Conservation (phyloP, 2,113 vertebrate genomes). For the Condylura cristata region DNA sequence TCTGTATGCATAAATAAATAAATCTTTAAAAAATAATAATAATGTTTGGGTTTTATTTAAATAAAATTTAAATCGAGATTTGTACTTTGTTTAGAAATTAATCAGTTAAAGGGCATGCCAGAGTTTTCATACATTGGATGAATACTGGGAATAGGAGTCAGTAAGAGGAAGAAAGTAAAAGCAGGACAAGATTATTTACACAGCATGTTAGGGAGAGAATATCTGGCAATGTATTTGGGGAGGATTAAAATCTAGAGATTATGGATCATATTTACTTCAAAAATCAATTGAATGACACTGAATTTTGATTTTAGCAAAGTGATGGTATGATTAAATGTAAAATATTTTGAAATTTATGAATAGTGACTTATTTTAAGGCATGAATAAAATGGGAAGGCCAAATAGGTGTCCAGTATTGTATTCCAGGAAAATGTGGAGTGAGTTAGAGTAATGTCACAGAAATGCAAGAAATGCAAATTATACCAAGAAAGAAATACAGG, state of each 20-base stretch:
- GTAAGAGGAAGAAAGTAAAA: not conserved
- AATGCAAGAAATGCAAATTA: not conserved
- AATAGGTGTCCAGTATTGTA: not conserved
- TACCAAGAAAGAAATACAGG: not conserved
- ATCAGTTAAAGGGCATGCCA: not conserved
- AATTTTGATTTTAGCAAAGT: not conserved
- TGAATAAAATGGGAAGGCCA: not conserved
- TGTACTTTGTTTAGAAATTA: not conserved
- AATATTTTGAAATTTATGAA: conserved; percentile 4
- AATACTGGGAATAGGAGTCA: not conserved
- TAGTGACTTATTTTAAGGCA: not conserved
- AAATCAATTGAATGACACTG: not conserved
- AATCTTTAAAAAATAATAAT: too few relatives aligned
- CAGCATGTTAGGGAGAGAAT: not conserved
- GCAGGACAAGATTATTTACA: not conserved
- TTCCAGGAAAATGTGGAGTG: not conserved
- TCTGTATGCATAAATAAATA: too few relatives aligned
- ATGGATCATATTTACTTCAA: not conserved
- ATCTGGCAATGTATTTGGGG: not conserved
- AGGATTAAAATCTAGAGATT: not conserved
- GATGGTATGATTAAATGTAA: not conserved
- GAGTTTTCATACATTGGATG: not conserved
- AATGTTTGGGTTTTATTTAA: not conserved
- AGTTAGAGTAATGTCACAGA: not conserved
- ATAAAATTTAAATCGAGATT: not conserved